Evolutionary conservation across 2,113 vertebrate genomes (phyloP).

Genomic region (Tragelaphus imberbis): DNA sequence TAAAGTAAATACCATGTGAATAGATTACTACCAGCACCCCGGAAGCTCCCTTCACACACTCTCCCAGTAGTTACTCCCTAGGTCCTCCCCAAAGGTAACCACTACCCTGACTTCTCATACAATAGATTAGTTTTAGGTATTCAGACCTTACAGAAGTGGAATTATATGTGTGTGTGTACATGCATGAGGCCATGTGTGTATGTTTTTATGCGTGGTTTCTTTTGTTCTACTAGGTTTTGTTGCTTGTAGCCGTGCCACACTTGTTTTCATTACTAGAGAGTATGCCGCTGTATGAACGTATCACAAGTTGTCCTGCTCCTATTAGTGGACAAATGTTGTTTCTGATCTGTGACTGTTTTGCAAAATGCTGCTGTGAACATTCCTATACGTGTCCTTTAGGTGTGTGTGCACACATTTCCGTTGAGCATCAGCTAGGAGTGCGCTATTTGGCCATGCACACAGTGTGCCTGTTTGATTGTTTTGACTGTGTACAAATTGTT

Average conservation of each 20-base stretch:
- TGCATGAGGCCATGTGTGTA: too few relatives aligned
- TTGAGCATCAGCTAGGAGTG: neutral
- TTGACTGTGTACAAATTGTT: neutral
- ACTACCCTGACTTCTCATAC: neutral
- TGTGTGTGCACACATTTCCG: neutral
- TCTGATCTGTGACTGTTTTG: neutral
- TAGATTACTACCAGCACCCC: neutral
- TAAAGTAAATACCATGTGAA: neutral
- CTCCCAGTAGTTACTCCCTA: neutral
- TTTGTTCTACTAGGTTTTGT: neutral
- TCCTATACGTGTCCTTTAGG: neutral
- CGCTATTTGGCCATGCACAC: rapidly evolving
- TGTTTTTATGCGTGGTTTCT: neutral
- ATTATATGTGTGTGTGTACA: neutral
- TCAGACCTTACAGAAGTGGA: neutral
- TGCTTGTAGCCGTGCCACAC: neutral
- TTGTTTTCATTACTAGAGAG: neutral
- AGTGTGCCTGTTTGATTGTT: neutral
- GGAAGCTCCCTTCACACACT: neutral
- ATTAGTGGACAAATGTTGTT: neutral
- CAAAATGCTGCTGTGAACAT: neutral
- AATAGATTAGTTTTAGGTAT: neutral
- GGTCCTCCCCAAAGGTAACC: neutral
- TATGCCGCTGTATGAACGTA: neutral
- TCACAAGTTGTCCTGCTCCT: neutral